Conservation (phyloP, 2,888 invertebrate genomes). For the Hecatera dysodea region DNA sequence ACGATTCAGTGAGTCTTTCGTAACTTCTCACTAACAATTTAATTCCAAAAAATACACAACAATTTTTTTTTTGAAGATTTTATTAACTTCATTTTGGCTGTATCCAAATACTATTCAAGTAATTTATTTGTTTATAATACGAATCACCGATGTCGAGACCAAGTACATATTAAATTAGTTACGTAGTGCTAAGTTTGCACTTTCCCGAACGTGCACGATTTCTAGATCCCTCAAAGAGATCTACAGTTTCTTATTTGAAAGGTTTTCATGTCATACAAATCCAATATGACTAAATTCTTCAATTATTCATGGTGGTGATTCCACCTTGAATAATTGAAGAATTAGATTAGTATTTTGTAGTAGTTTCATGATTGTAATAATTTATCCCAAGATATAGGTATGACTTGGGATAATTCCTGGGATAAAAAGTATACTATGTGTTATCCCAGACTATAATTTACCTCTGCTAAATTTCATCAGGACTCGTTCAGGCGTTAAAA, state of each 20-base stretch:
- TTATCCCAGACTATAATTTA: too few relatives aligned
- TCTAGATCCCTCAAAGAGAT: constrained; percentile 44
- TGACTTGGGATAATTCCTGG: too few relatives aligned
- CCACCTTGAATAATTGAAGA: too few relatives aligned
- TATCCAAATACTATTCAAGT: background rate
- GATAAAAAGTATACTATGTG: too few relatives aligned
- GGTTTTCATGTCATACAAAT: constrained; percentile 17
- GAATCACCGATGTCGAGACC: constrained; percentile 11
- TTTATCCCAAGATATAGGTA: too few relatives aligned
- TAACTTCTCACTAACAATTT: background rate
- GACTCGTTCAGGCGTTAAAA: too few relatives aligned
- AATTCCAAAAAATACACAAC: background rate
- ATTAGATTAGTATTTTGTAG: too few relatives aligned
- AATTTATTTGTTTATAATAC: constrained; percentile 34
- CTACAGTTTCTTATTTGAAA: constrained; percentile 16
- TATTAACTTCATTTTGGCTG: background rate
- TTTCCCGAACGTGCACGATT: constrained; percentile 43
- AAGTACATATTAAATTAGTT: constrained; percentile 49
- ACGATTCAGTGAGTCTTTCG: background rate
- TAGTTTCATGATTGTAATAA: too few relatives aligned
- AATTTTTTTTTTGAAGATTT: background rate
- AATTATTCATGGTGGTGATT: too few relatives aligned
- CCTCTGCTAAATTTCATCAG: too few relatives aligned
- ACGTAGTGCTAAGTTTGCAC: constrained; percentile 55
- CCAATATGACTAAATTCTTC: constrained; percentile 10